phyloP scores from a whole-genome alignment of 2,113 vertebrate species.

The Hippoglossus stenolepis region DNA sequence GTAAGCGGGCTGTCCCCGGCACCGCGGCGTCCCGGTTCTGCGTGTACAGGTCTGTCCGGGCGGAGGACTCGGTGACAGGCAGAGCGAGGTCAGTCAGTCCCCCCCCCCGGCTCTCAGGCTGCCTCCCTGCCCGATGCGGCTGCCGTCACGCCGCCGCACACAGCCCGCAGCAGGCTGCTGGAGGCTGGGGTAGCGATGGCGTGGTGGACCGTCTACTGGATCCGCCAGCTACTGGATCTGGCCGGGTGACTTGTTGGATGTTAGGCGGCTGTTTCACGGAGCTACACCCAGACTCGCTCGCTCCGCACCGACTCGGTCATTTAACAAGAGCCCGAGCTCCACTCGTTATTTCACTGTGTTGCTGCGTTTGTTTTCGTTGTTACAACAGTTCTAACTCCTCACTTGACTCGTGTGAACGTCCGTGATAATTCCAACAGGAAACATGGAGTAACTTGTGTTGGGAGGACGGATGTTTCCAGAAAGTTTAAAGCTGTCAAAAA shows the following conservation, averaged over 20 bases:
- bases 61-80: conserved; percentile 64
- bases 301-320: neutral
- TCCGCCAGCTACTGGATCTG: neutral
- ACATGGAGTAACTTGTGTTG: conserved; percentile 4
- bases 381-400: conserved; percentile 16
- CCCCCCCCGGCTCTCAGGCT: conserved; percentile 24
- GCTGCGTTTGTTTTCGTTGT: neutral
- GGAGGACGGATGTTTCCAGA: conserved; percentile 56
- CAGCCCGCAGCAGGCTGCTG: conserved; percentile 4
- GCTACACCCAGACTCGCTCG: conserved; percentile 18
- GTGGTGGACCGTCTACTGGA: conserved; percentile 11
- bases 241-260: neutral
- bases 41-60: conserved; percentile 23
- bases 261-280: neutral
- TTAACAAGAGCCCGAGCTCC: neutral
- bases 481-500: conserved; percentile 67
- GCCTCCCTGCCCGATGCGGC: conserved; percentile 23
- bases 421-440: neutral
- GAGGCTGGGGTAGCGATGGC: conserved; percentile 11
- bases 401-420: neutral
- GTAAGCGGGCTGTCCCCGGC: conserved; percentile 73
- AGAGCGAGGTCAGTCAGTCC: conserved; percentile 49
- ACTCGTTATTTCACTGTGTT: neutral
- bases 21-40: conserved; percentile 18
- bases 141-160: conserved; percentile 8